phyloP scores from a whole-genome alignment of 1,140 invertebrate genomes.

The Drosophila parvula region DNA sequence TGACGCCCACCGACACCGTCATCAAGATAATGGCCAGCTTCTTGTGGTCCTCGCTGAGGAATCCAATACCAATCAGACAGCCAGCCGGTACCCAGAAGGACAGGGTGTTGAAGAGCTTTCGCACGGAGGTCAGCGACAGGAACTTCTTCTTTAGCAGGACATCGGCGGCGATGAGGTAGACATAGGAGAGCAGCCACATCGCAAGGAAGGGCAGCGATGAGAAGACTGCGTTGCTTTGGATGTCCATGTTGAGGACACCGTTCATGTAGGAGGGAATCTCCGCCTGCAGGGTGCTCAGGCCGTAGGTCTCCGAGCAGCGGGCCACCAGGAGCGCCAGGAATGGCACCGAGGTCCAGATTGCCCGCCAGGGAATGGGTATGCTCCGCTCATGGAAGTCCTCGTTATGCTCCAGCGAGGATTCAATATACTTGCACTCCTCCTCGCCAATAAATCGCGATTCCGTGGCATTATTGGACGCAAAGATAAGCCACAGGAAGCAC shows the following conservation, averaged over 20 bases:
- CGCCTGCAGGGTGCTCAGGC: conserved; percentile 95
- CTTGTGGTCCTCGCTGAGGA: conserved; percentile 85
- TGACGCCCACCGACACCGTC: conserved; percentile 89
- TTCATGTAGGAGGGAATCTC: conserved; percentile 96
- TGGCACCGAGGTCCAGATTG: conserved; percentile 90
- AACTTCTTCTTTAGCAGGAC: conserved; percentile 86
- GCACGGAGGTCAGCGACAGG: conserved; percentile 85
- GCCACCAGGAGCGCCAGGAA: conserved; percentile 93
- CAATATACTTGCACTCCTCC: conserved; percentile 88
- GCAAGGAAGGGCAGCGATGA: conserved; percentile 92
- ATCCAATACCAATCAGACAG: conserved; percentile 87
- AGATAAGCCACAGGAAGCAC: conserved; percentile 87
- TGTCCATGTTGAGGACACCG: conserved; percentile 91
- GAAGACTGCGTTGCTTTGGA: conserved; percentile 89
- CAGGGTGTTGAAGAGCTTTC: conserved; percentile 89
- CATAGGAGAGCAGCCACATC: conserved; percentile 89
- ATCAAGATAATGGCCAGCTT: conserved; percentile 87
- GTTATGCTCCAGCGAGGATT: conserved; percentile 80
- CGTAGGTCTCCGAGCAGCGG: conserved; percentile 96
- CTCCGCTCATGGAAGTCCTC: conserved; percentile 72
- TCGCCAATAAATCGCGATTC: conserved; percentile 86
- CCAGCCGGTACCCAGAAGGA: conserved; percentile 86
- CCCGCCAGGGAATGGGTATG: conserved; percentile 88
- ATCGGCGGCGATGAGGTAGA: conserved; percentile 88
- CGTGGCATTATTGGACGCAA: conserved; percentile 88